Evolutionary conservation across 2,797 vertebrate genomes (phyloP), one percentile per base, ranked within the genome.

Genomic region (Channallabes apus): DNA sequence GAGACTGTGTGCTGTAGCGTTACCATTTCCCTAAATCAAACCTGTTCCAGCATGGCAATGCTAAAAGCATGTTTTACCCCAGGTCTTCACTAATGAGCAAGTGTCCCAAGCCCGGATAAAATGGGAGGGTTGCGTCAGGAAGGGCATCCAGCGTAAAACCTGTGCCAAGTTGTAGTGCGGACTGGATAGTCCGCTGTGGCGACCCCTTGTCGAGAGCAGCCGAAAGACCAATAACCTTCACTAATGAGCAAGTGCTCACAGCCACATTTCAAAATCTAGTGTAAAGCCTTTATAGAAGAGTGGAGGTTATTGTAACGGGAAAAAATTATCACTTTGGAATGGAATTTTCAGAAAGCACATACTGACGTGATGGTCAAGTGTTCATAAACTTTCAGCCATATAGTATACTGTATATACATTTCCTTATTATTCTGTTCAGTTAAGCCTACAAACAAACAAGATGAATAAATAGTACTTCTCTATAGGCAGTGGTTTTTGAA

Each of bases 401-500:
- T 79, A 46, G 3, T 62, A 2, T 64, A 46, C 41, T 46, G 7
- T 46, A 46, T 46, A 71, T 27, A 8, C 38, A 14, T 73, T 65
- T 56, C 6, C 14, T 32, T 59, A 11, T 11, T n/a, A 3, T 32
- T 73, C 58, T 76, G 22, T 38, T 76, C n/a, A 29, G 18, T 46
- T 85, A 58, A 38, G 27, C 46, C 3, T 84, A 62, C 15, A 71
- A 85, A 80, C 56, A 35, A 51, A 77, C 58, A 69, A 83, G 12
- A 76, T 29, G 22, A 79, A 56, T 79, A 59, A 56, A 82, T 64
- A 76, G 61, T 41, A 54, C 8, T 80, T 82, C 71, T 68, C 65
- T 84, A 73, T 51, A 89, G 84, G 84, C 86, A 86, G 82, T 83
- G 80, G 80, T 79, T 71, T 35, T 82, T 51, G 24, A 11, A 77